phyloP scores from a whole-genome alignment of 1,140 invertebrate species.

The Coelopa frigida region DNA sequence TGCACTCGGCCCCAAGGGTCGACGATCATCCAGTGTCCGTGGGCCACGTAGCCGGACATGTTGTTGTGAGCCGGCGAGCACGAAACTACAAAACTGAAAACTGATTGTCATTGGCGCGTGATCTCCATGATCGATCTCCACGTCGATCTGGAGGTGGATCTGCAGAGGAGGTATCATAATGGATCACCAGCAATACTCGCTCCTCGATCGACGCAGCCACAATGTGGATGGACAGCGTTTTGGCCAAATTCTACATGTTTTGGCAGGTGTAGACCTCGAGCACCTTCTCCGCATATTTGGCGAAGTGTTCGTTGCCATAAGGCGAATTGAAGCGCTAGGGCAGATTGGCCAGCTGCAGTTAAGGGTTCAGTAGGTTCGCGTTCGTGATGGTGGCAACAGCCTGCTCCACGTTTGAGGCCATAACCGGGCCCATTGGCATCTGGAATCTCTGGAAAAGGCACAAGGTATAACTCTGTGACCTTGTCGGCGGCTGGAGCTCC shows the following conservation, averaged over 20 bases:
- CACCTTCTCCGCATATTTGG: conserved; percentile 77
- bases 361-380: conserved; percentile 61
- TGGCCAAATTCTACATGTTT: conserved; percentile 66
- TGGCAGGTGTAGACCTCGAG: conserved; percentile 65
- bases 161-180: conserved; percentile 87
- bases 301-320: conserved; percentile 70
- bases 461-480: no score
- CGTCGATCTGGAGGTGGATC: conserved; percentile 78
- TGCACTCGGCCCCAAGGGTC: conserved; percentile 83
- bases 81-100: conserved; percentile 63
- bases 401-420: conserved; percentile 62
- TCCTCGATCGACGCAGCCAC: conserved; percentile 89
- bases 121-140: conserved; percentile 77
- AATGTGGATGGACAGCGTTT: conserved; percentile 69
- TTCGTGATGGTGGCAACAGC: conserved; percentile 64
- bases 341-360: conserved; percentile 60
- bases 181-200: conserved; percentile 46
- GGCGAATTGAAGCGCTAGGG: conserved; percentile 94
- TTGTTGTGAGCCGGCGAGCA: conserved; percentile 70
- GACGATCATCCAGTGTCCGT: conserved; percentile 78
- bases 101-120: conserved; percentile 83
- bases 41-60: conserved; percentile 72
- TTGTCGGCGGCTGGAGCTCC: no score
- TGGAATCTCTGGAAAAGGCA: no score
- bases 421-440: conserved; percentile 64